phyloP scores from a whole-genome alignment of 2,113 vertebrate species.

The Oryzias curvinotus region DNA sequence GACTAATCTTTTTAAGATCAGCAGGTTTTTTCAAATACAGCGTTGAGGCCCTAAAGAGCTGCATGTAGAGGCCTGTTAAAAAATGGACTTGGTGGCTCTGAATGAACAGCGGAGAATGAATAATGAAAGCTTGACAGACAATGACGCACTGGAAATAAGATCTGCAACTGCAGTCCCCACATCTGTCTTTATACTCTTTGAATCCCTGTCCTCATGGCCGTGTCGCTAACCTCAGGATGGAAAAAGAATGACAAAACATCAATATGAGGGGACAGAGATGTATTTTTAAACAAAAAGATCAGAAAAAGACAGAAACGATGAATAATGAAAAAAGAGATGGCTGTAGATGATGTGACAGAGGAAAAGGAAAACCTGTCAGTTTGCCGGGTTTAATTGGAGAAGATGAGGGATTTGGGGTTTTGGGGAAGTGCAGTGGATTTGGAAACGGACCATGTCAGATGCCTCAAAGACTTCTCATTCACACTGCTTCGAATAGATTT shows the following conservation, averaged over 20 bases:
- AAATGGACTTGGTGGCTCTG: too few relatives aligned
- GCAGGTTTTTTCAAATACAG: too few relatives aligned
- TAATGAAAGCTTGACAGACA: too few relatives aligned
- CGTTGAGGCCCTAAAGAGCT: too few relatives aligned
- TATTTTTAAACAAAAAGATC: neutral
- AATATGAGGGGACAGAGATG: neutral
- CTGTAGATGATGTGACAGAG: constrained; percentile 2
- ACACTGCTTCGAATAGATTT: constrained; percentile 24
- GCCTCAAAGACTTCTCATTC: constrained; percentile 31
- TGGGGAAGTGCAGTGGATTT: constrained; percentile 24
- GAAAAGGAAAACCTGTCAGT: constrained; percentile 14
- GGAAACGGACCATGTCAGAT: constrained; percentile 3
- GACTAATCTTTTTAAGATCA: too few relatives aligned
- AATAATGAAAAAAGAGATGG: neutral
- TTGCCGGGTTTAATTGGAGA: constrained; percentile 17
- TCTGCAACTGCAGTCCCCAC: constrained; percentile 14
- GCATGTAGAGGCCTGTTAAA: too few relatives aligned
- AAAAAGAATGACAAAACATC: neutral
- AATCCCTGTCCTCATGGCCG: too few relatives aligned
- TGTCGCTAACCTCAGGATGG: neutral
- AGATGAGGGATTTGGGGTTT: constrained; percentile 27
- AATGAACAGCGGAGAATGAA: too few relatives aligned
- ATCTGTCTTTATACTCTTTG: neutral
- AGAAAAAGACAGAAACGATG: neutral
- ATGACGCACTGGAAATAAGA: too few relatives aligned